Evolutionary conservation across 2,113 vertebrate genomes (phyloP), one percentile per base, ranked within the genome.

Genomic region (Melanerpes aurifrons): DNA sequence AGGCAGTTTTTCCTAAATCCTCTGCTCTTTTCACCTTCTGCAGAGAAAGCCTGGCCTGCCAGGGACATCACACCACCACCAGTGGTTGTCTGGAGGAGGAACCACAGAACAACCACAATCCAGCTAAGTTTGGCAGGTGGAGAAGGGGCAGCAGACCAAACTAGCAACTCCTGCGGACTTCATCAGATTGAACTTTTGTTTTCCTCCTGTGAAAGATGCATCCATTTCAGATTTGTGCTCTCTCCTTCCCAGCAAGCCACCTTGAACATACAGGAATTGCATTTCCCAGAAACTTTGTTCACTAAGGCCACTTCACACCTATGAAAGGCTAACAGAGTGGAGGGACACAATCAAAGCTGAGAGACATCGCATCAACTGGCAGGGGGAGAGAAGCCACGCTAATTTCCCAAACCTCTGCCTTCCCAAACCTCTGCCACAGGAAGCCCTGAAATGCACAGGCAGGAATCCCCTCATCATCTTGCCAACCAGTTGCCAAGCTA

Each of bases 381-480:
- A 71, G 48, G 7, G 35, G 10, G 25, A 59, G 47, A 87, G 56
- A 57, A 7, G 45, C 57, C 72, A 64, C 0, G 0, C 35, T 67
- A 8, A 48, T 77, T 89, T 94, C 21, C 35, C 45, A 73, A 80
- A 83, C 19, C 14, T 71, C 62, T 78, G 57, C 54, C 37, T 89
- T 94, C 21, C 35, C 45, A 73, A 80, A 83, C 19, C 14, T 71
- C 62, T 78, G 57, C 54, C 37, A 29, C 6, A 77, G 37, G 54
- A 71, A 25, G 19, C 10, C 0, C 0, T 19, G 47, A 78, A 75
- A 63, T 1, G 4, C 31, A 25, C 3, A 19, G 82, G 61, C 3
- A 5, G 35, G n/a, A 94, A 66, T 31, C 58, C 54, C 19, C 67
- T 66, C 9, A 31, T 4, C 35, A 75, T 82, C 78, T 83, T 6